Evolutionary conservation across 2,888 invertebrate species (phyloP), one percentile per base, ranked within the genome.

Genomic region (Caenorhabditis sinica): DNA sequence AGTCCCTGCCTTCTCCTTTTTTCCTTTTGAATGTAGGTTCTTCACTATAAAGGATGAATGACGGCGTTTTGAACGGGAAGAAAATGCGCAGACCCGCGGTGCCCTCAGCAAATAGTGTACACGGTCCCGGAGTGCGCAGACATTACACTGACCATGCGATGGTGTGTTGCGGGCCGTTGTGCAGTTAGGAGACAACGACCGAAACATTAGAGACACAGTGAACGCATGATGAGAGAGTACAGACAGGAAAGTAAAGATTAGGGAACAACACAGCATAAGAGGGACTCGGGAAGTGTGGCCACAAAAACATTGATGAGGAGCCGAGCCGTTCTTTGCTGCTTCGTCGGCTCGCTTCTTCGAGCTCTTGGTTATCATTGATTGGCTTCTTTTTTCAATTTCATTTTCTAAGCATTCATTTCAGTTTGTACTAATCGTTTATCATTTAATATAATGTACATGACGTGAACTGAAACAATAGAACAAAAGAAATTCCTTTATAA

Each of bases 31-130:
- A 63, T 40, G 56, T 30, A 40, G 80, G 80, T 80, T 80, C n/a
- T n/a, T n/a, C 80, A 33, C 43, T 17, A 30, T 33, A 23, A 45
- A 36, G 36, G 53, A 58, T 45, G 79, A 72, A 45, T 63, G 79
- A 43, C 79, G 17, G 11, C 72, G 66, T 56, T 56, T 65, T 58
- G 28, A 36, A 28, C 30, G 23, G 25, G 23, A 23, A 36, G 43
- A 23, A 13, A 66, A 36, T 28, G 80, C 80, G 80, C 80, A 80
- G 79, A 79, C 60, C 45, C 36, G 43, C 58, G 56, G 43, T 61
- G 25, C 20, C 40, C n/a, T 36, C 4, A n/a, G 8, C 5, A 15
- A 13, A 79, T 11, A 72, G 71, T 20, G 65, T 65, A 2, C 1
- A 5, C 23, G 9, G 20, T 15, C n/a, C 6, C 6, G 20, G 69